Percentiles rank a stretch among this genome's conserved stretches.
These are phyloP conservation scores for human DNA, from an alignment of 2,113 vertebrate genomes.

Conservation along the genomic window GRCh38 chrY:57147501-57148000, in stretches of 20 bases:
- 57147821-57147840: background rate
- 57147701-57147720: background rate
- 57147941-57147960: too few relatives aligned
- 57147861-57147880: background rate
- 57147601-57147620: too few relatives aligned
- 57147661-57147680: background rate
- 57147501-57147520: too few relatives aligned
- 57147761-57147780: background rate
- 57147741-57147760: background rate
- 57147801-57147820: background rate
- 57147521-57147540: too few relatives aligned
- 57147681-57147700: background rate
- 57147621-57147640: background rate
- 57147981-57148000: background rate
- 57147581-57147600: too few relatives aligned
- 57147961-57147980: background rate
- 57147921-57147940: background rate
- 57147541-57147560: too few relatives aligned
- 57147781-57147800: background rate
- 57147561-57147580: too few relatives aligned
- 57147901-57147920: background rate
- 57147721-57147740: background rate
- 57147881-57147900: background rate
- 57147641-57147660: background rate
- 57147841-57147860: background rate